A percentile compares a stretch with the other conserved stretches of the same genome.
phyloP scores from a whole-genome alignment of 2,113 vertebrate species.

The Centrocercus urophasianus region DNA sequence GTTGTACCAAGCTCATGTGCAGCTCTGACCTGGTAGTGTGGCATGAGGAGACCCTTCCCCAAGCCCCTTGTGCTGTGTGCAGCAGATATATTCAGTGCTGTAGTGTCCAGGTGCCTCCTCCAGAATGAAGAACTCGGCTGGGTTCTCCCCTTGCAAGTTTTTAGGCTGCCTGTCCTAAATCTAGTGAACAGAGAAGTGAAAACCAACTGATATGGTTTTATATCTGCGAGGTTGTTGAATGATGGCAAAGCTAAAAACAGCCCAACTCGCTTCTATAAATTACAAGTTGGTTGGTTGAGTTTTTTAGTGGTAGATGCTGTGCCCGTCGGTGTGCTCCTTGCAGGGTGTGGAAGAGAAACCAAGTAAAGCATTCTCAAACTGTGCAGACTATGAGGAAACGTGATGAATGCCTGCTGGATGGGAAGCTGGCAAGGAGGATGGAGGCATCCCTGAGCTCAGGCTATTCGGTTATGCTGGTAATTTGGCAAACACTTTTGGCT shows the following conservation, averaged over 20 bases:
- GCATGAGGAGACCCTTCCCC: neutral
- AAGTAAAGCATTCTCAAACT: neutral
- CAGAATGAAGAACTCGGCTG: neutral
- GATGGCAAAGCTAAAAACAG: neutral
- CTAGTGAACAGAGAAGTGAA: conserved; percentile 3
- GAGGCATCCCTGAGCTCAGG: neutral
- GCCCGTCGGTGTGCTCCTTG: rapidly evolving
- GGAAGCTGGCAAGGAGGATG: neutral
- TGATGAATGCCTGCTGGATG: neutral
- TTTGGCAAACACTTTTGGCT: neutral
- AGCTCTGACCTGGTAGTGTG: rapidly evolving
- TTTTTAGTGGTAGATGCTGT: neutral
- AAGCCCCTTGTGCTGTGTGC: neutral
- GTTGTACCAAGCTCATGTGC: rapidly evolving
- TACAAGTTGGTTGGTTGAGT: neutral
- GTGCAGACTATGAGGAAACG: rapidly evolving
- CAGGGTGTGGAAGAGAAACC: neutral
- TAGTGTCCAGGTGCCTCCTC: neutral
- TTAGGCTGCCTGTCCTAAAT: neutral
- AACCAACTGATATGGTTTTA: neutral
- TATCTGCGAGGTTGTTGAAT: neutral
- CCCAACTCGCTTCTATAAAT: neutral
- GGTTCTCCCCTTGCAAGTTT: neutral
- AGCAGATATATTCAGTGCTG: neutral
- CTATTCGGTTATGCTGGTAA: neutral